phyloP scores from a whole-genome alignment of 2,113 vertebrate species.

The Hepsetus odoe region DNA sequence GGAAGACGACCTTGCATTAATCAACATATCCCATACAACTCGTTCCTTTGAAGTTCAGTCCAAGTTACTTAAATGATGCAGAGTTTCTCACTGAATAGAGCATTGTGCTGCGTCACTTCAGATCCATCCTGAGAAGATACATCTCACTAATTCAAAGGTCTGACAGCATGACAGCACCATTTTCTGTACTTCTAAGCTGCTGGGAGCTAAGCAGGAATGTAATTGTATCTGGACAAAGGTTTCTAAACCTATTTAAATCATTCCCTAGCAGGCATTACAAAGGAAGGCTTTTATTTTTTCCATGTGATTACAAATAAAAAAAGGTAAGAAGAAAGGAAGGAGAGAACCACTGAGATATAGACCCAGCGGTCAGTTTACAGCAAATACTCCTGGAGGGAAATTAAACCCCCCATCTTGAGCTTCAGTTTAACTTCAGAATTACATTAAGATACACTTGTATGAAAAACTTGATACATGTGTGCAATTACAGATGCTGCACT shows the following conservation, averaged over 20 bases:
- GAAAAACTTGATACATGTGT: too few species aligned
- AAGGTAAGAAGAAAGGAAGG: constrained; percentile 56
- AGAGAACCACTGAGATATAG: constrained; percentile 64
- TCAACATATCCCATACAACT: constrained; percentile 21
- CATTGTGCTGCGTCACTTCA: constrained; percentile 15
- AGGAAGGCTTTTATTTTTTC: constrained; percentile 2
- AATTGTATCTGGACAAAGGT: constrained; percentile 2
- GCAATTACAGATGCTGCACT: too few species aligned
- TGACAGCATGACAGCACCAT: not conserved
- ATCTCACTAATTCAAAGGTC: not conserved
- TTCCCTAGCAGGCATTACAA: not conserved
- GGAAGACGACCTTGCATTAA: constrained; percentile 37
- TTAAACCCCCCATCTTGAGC: too few species aligned
- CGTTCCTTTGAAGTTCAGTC: constrained; percentile 25
- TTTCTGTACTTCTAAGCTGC: constrained; percentile 6
- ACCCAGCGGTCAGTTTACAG: constrained; percentile 57
- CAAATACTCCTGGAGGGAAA: constrained; percentile 31
- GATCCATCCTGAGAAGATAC: constrained; percentile 11
- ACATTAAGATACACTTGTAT: constrained; percentile 27
- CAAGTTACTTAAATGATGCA: not conserved
- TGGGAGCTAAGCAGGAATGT: constrained; percentile 9
- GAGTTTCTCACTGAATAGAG: constrained; percentile 18
- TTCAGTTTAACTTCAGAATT: too few species aligned
- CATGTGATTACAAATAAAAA: constrained; percentile 16
- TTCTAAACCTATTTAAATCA: not conserved